Evolutionary conservation across 2,797 vertebrate species (phyloP).

Genomic region (Eulemur albifrons): DNA sequence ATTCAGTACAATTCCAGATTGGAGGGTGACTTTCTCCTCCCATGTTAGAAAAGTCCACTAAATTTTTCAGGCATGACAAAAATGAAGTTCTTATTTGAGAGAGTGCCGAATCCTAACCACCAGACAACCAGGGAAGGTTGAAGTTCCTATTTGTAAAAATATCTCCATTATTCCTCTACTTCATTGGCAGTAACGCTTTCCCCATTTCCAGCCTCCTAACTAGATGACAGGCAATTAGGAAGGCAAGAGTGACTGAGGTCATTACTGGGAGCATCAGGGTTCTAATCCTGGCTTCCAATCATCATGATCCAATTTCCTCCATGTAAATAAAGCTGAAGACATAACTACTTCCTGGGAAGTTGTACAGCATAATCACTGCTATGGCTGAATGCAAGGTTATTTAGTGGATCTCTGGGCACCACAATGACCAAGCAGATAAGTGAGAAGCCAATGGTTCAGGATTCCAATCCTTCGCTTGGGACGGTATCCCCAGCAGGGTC

Average conservation of each 20-base stretch:
- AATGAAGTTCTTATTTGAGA: neutral
- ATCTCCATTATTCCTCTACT: neutral
- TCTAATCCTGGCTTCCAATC: slow-evolving; percentile 4
- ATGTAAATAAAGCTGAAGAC: neutral
- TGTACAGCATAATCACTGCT: neutral
- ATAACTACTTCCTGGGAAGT: neutral
- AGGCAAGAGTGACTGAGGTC: neutral
- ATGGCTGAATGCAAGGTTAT: neutral
- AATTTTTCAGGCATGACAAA: neutral
- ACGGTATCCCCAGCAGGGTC: neutral
- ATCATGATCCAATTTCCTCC: slow-evolving; percentile 37
- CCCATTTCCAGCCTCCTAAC: neutral
- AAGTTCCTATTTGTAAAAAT: neutral
- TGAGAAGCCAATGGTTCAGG: neutral
- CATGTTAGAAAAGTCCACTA: neutral
- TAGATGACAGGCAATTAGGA: neutral
- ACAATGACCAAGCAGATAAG: neutral
- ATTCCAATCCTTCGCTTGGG: neutral
- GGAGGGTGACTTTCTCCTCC: neutral
- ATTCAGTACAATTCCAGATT: neutral
- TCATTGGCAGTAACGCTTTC: neutral
- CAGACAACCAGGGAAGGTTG: no score
- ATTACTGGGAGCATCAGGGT: neutral
- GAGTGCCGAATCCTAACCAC: no score
- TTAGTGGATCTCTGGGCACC: neutral